A percentile compares a stretch with the other conserved stretches of the same genome.
Conservation (phyloP, 2,888 invertebrate genomes). For the Pseudeuparius sepicola region DNA sequence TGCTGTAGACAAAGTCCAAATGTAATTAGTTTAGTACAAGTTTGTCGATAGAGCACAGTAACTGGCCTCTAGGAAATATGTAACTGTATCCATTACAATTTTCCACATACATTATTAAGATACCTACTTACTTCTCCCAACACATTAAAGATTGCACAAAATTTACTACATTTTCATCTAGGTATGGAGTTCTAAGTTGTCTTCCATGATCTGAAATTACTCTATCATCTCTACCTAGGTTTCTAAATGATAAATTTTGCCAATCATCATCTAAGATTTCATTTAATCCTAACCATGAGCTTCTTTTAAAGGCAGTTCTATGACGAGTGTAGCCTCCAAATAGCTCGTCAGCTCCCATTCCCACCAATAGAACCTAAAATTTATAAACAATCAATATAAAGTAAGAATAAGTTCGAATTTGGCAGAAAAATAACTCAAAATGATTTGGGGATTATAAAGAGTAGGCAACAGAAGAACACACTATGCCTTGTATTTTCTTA, state of each 20-base stretch:
- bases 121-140: constrained; percentile 56
- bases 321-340: constrained; percentile 92
- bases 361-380: constrained; percentile 64
- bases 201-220: constrained; percentile 83
- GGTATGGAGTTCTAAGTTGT: constrained; percentile 71
- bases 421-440: neutral
- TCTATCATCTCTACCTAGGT: constrained; percentile 91
- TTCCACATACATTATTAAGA: no score
- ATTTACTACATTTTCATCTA: constrained; percentile 60
- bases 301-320: constrained; percentile 56
- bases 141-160: constrained; percentile 54
- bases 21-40: no score
- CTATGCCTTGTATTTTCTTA: no score
- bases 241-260: constrained; percentile 75
- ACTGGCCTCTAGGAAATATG: no score
- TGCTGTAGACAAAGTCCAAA: no score
- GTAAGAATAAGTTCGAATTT: neutral
- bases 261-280: constrained; percentile 61
- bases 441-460: no score
- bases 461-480: no score
- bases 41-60: no score
- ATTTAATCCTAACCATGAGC: constrained; percentile 44
- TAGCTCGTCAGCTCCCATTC: constrained; percentile 96
- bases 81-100: no score
- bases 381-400: constrained; percentile 1